phyloP scores from a whole-genome alignment of 2,113 vertebrate genomes.

The Cygnus atratus region DNA sequence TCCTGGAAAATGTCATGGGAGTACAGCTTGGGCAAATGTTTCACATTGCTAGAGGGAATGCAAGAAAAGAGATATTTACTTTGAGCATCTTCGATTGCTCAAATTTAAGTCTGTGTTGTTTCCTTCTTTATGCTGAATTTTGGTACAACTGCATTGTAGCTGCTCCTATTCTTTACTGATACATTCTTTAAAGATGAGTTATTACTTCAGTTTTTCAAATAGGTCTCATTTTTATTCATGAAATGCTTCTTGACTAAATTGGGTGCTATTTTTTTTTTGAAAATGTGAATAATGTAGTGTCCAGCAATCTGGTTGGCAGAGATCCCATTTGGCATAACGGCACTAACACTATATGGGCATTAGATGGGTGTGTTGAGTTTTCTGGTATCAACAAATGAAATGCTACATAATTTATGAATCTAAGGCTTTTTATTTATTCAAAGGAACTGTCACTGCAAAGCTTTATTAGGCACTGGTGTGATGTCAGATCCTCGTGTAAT shows the following conservation, averaged over 20 bases:
- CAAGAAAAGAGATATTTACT: background rate
- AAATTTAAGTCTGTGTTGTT: background rate
- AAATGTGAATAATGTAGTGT: constrained; percentile 31
- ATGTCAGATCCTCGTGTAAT: constrained; percentile 46
- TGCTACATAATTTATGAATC: constrained; percentile 57
- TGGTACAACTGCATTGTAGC: background rate
- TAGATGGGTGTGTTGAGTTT: constrained; percentile 51
- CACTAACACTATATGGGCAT: background rate
- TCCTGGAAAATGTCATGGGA: constrained; percentile 37
- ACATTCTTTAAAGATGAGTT: background rate
- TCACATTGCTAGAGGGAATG: background rate
- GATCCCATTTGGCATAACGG: constrained; percentile 38
- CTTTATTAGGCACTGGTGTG: constrained; percentile 39
- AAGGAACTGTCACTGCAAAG: constrained; percentile 34
- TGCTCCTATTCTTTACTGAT: background rate
- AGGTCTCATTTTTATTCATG: constrained; percentile 8
- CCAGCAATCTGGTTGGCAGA: constrained; percentile 45
- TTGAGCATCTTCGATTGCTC: background rate
- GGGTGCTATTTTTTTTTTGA: background rate
- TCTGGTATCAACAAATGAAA: constrained; percentile 52
- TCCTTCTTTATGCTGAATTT: background rate
- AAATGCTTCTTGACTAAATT: background rate
- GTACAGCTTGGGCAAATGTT: background rate
- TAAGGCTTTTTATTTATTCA: constrained; percentile 40
- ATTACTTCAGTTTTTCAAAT: background rate